phyloP scores from a whole-genome alignment of 1,140 invertebrate species.

The Drosophila yakuba region DNA sequence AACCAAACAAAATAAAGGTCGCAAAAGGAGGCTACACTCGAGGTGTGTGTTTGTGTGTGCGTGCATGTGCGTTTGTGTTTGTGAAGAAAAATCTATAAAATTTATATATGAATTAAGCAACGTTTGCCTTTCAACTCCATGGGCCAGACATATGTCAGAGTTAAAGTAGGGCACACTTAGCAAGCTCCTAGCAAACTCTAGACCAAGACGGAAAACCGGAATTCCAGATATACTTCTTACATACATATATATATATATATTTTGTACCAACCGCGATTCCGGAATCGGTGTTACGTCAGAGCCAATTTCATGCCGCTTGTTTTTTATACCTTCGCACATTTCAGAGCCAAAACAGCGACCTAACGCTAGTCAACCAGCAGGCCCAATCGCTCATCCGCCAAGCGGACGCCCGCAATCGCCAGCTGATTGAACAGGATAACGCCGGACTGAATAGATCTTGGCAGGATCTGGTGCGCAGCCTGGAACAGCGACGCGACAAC shows the following conservation, averaged over 20 bases:
- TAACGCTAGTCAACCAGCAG: constrained; percentile 87
- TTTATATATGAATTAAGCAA: constrained; percentile 37
- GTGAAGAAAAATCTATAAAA: constrained; percentile 37
- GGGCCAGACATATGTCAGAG: constrained; percentile 64
- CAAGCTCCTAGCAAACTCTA: not conserved
- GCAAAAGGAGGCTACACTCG: constrained; percentile 28
- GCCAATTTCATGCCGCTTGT: constrained; percentile 10
- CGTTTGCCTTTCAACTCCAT: constrained; percentile 17
- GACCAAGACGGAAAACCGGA: constrained; percentile 1
- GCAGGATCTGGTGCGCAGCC: constrained; percentile 89
- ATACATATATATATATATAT: not conserved
- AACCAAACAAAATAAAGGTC: constrained; percentile 21
- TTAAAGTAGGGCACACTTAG: constrained; percentile 31
- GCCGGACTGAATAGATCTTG: constrained; percentile 89
- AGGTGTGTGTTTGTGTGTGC: constrained; percentile 24
- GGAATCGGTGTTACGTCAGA: constrained; percentile 29
- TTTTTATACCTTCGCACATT: constrained; percentile 11
- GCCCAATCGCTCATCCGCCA: constrained; percentile 87
- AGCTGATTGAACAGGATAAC: constrained; percentile 87
- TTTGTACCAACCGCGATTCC: constrained; percentile 16
- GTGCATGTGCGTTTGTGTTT: constrained; percentile 9
- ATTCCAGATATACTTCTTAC: not conserved
- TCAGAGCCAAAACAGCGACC: constrained; percentile 80
- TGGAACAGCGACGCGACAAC: constrained; percentile 88
- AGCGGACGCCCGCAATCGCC: constrained; percentile 88